Conservation (phyloP, 2,113 vertebrate genomes). For the Phaethon lepturus region DNA sequence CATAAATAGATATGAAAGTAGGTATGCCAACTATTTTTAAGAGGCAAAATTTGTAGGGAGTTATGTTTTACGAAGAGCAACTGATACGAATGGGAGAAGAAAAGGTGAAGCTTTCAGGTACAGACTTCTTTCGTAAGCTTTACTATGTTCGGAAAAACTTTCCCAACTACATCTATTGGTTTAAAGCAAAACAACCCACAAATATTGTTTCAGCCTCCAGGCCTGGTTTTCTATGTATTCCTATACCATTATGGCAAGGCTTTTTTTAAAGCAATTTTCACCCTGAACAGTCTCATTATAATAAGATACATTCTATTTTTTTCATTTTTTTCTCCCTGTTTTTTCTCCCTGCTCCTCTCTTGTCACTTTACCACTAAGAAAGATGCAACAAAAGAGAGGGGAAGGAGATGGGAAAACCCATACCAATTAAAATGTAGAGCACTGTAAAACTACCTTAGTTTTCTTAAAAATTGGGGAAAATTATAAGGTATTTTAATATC, state of each 20-base stretch:
- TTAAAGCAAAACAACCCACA: not conserved
- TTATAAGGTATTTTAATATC: not conserved
- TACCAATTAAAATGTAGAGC: not conserved
- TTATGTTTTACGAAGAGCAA: not conserved
- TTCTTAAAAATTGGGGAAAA: not conserved
- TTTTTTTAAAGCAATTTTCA: not conserved
- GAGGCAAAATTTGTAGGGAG: not conserved
- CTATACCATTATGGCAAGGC: not conserved
- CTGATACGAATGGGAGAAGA: not conserved
- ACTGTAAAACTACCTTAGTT: not conserved
- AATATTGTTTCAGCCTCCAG: not conserved
- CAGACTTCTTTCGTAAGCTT: not conserved
- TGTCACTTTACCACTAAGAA: not conserved
- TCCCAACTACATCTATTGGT: not conserved
- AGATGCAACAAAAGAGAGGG: not conserved
- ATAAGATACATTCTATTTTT: not conserved
- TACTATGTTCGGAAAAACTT: not conserved
- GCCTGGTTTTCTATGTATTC: not conserved
- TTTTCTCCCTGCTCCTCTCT: not conserved
- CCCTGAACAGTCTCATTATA: not conserved
- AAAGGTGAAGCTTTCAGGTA: not conserved
- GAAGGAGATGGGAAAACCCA: too few species aligned
- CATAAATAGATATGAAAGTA: not conserved
- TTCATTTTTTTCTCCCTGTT: rapidly evolving
- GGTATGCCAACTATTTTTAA: not conserved